Base-by-base conservation (phyloP, 2,113 vertebrate genomes). In the Dipodomys spectabilis region DNA sequence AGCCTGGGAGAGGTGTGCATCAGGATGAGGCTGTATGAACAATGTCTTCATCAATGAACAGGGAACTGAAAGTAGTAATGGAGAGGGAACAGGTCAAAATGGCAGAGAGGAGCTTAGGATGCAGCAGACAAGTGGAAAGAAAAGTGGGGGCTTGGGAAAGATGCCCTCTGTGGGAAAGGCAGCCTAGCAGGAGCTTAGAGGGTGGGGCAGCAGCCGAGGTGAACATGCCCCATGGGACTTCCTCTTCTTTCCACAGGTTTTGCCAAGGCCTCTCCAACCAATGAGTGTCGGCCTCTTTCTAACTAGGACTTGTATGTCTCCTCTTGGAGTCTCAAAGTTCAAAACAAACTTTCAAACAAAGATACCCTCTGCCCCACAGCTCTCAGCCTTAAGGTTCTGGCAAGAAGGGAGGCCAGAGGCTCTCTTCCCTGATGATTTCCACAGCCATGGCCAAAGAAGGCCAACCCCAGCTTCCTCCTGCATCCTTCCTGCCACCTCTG, bases 281-380 rank as follows among this genome's bases (percentile, higher is more conserved):
- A 88, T 39, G 27, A 88, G 35, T 57, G 28, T 85, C 73, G 53
- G 74, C 68, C 81, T 91, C 60, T 86, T 94, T 93, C 72, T 32
- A 1, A 85, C 57, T 71, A 35, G 60, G 19, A 91, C 78, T 60
- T 96, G 92, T 96, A 95, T 95, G 75, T 96, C 69, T 94, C 82
- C 71, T 60, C 75, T 74, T 91, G 84, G 91, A 87, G 82, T 71
- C 74, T 93, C 64, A 82, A 80, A 44, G 82, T 95, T 90, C 92
- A 95, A 93, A 93, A 96, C 82, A 92, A 89, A 91, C 57, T 88
- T 93, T 39, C 79, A 95, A 73, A 97, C 96, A 97, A 97, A 97
- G 49, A 84, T 81, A 25, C 27, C 64, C 67, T 81, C 77, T 49
- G 69, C 86, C 44, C 67, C 35, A 12, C 2, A 12, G 49, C 18